Evolutionary conservation across 2,113 vertebrate genomes (phyloP), one percentile per base, ranked within the genome.

Genomic region (Megaptera novaeangliae): DNA sequence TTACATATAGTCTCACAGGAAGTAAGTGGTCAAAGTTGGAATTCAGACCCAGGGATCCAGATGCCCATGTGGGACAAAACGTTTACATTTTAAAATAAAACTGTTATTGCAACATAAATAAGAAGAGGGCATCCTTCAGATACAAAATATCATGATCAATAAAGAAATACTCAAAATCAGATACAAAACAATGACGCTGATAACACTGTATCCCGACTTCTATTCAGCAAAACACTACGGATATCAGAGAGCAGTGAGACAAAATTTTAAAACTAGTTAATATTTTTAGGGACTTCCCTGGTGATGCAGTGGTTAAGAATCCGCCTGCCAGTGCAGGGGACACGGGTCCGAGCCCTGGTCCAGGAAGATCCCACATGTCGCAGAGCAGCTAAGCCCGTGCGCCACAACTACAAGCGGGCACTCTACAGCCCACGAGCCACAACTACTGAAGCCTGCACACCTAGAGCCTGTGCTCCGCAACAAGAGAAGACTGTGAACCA

Each of bases 381-480:
- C 15, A 1, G 49, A 52, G 49, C 15, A 17, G 15, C 49, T 17
- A 52, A 52, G 1, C 49, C 5, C 14, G 14, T 52, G 49, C 0
- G 0, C 49, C 49, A 52, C 15, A 52, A 17, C 49, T 52, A 52
- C 49, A 14, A 17, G 15, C 49, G 15, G 17, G 49, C 49, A 17
- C 15, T 17, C 14, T 52, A 52, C 15, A 52, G 49, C 49, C 3
- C 5, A 1, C 49, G 5, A 52, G 15, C 14, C 49, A 52, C 49
- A 52, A 17, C 49, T 17, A 52, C 49, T 52, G 15, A 52, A 52
- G 15, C 15, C 49, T 52, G 49, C 1, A 4, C 15, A 52, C 49
- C 49, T 52, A 52, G 15, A 52, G 5, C 14, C 5, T 0, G 1
- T 52, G 49, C 15, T 52, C 49, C 1, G 5, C 49, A 52, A 17